Evolutionary conservation across 2,113 vertebrate species (phyloP).

Genomic region (Myotis lucifugus): DNA sequence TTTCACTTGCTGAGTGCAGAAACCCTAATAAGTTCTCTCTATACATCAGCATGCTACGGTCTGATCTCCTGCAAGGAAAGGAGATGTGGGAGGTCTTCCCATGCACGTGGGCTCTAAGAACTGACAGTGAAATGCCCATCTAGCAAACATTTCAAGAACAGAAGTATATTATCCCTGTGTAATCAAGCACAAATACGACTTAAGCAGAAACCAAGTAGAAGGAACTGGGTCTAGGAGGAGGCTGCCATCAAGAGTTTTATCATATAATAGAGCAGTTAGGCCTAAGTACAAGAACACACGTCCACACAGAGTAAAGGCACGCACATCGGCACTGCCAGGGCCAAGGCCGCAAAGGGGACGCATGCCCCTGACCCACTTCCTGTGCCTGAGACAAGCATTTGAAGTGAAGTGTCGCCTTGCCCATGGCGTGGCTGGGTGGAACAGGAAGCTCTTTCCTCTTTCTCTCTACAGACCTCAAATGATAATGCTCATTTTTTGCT

Average conservation of each 20-base stretch:
- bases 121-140: rapidly evolving
- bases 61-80: not conserved
- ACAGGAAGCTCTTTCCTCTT: not conserved
- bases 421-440: not conserved
- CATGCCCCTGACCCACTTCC: not conserved
- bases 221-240: not conserved
- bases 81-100: not conserved
- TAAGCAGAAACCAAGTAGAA: not conserved
- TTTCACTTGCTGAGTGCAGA: not conserved
- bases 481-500: not conserved
- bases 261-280: not conserved
- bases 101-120: not conserved
- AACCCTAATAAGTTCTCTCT: not conserved
- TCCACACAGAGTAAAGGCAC: not conserved
- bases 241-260: not conserved
- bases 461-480: constrained; percentile 3
- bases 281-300: rapidly evolving
- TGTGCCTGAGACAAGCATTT: not conserved
- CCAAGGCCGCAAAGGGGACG: not conserved
- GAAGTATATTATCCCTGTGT: not conserved
- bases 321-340: not conserved
- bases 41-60: not conserved
- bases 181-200: not conserved
- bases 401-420: not conserved
- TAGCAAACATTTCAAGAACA: not conserved